Evolutionary conservation across 2,888 invertebrate genomes (phyloP), one percentile per base, ranked within the genome.

Genomic region (Tipula vernalis): DNA sequence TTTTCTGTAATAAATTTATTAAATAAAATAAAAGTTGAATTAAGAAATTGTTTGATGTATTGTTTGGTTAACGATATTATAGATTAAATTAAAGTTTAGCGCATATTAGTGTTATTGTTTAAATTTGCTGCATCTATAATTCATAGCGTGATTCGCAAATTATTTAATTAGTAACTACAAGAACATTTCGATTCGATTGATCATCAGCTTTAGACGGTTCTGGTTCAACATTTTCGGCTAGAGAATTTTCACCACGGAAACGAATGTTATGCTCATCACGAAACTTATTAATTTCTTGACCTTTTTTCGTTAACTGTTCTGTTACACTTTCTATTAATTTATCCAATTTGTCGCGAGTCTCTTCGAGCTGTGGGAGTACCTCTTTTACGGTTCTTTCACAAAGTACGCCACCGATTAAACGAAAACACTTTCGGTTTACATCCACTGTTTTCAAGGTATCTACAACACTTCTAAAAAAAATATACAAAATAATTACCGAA

Each of bases 341-440:
- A 36, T 94, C 94, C 88, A 98, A 93, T 93, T 96, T 94, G 89
- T 96, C 96, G 90, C 94, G 94, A 91, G 98, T 98, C 88, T 94
- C 93, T 88, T 94, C 92, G 88, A 99, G 93, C 88, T 96, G 95
- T 13, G 98, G 98, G 89, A 98, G 92, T 86, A 99, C 96, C 89
- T 97, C 98, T 90, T 95, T 96, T 0, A 98, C 99, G 12, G 96
- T 98, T 89, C 97, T 94, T 92, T 99, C 98, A 88, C 98, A 97
- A 87, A 99, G 93, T 87, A 99, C 96, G 39, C 98, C 98, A 87
- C 98, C 98, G 88, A 99, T 95, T 93, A 98, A 94, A 89, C 98
- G 94, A 91, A 96, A 99, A 91, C 99, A 99, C 91, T 96, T 97
- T 89, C 98, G 94, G 86, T 94, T 94, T 13, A 94, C 94, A 90